phyloP scores from a whole-genome alignment of 2,113 vertebrate species.

The Ophthalmolycus amberensis region DNA sequence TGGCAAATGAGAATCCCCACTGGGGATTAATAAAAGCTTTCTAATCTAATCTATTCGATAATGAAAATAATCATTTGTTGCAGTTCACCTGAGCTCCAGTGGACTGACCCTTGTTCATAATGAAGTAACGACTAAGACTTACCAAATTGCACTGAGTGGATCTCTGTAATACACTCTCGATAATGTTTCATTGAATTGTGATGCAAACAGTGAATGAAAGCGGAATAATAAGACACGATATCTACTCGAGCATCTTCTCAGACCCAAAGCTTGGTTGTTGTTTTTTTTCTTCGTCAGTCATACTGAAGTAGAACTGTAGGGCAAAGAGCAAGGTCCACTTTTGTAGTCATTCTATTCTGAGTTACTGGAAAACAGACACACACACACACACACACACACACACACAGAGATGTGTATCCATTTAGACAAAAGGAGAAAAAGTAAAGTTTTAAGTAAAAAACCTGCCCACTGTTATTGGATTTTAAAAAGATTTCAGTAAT shows the following conservation, averaged over 20 bases:
- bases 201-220: constrained; percentile 29
- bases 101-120: neutral
- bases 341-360: constrained; percentile 59
- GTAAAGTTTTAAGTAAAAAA: neutral
- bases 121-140: neutral
- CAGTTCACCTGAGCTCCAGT: neutral
- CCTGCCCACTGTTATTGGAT: neutral
- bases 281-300: constrained; percentile 60
- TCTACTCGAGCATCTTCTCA: constrained; percentile 51
- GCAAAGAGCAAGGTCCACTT: constrained; percentile 42
- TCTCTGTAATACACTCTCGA: constrained; percentile 14
- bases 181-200: constrained; percentile 6
- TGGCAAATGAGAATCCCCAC: no score
- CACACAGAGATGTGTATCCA: constrained; percentile 20
- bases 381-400: constrained; percentile 20
- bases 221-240: constrained; percentile 46
- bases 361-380: constrained; percentile 35
- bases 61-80: fast-evolving
- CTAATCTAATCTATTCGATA: neutral
- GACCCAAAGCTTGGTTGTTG: neutral
- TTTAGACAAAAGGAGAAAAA: constrained; percentile 36
- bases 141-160: neutral
- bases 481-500: neutral
- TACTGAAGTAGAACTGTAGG: constrained; percentile 41
- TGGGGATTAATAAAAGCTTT: no score